Evolutionary conservation across 2,113 vertebrate species (phyloP).

Genomic region (Alaudala cheleensis): DNA sequence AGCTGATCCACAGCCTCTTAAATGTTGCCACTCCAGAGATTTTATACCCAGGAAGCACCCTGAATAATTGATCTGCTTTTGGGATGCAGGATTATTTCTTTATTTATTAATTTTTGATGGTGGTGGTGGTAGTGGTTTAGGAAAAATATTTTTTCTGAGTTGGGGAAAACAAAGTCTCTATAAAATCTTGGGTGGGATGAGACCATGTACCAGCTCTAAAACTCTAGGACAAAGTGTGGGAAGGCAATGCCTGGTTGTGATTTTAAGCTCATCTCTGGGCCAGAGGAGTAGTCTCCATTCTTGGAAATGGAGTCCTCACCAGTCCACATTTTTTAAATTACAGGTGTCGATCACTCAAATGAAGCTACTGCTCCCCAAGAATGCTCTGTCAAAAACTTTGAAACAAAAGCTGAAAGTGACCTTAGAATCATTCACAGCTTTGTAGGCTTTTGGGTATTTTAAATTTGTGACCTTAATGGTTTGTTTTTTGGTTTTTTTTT

Average conservation of each 20-base stretch:
- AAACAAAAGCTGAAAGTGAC: not conserved
- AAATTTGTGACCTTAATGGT: not conserved
- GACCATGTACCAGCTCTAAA: not conserved
- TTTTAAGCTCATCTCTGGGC: not conserved
- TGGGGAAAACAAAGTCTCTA: not conserved
- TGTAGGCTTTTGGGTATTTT: not conserved
- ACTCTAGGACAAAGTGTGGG: not conserved
- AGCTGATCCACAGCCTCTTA: conserved; percentile 8
- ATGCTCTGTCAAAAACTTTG: not conserved
- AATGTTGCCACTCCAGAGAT: not conserved
- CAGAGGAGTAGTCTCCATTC: not conserved
- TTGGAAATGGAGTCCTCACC: not conserved
- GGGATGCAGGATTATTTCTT: not conserved
- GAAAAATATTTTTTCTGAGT: not conserved
- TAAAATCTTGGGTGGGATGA: not conserved
- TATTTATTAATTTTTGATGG: not conserved
- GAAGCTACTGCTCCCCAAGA: not conserved
- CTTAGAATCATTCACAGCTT: not conserved
- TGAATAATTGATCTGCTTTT: not conserved
- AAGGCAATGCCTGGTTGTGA: not conserved
- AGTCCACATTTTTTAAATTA: not conserved
- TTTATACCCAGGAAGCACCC: not conserved
- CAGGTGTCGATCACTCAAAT: not conserved
- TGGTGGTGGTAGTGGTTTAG: not conserved
- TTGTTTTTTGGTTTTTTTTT: not conserved